phyloP scores from a whole-genome alignment of 2,888 invertebrate species.

The Coronaproctus castanopsis region DNA sequence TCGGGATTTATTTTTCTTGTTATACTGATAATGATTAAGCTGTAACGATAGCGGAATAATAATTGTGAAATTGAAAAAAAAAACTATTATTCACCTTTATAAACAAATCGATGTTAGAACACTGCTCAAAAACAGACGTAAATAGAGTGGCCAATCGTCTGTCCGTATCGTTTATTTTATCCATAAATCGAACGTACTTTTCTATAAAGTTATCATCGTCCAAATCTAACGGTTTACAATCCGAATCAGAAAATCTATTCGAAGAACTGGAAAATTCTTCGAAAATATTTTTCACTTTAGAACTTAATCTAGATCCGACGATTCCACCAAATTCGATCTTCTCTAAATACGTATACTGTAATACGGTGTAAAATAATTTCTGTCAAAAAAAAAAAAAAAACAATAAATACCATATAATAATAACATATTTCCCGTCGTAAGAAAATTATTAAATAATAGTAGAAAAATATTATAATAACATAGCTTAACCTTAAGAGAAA shows the following conservation, averaged over 20 bases:
- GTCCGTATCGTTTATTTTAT: constrained; percentile 47
- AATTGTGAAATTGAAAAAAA: not conserved
- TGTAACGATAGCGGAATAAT: too few relatives aligned
- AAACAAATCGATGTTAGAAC: constrained; percentile 39
- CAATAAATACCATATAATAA: not conserved
- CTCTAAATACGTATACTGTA: constrained; percentile 60
- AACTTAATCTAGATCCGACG: constrained; percentile 38
- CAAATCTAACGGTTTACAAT: constrained; percentile 54
- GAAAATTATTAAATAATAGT: too few relatives aligned
- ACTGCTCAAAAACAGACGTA: constrained; percentile 60
- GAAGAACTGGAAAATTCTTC: constrained; percentile 27
- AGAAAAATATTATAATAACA: too few relatives aligned
- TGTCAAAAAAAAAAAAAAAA: not conserved
- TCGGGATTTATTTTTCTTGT: too few relatives aligned
- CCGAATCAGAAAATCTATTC: constrained; percentile 29
- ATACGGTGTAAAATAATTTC: constrained; percentile 9
- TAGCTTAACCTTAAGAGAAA: too few relatives aligned
- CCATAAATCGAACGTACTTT: constrained; percentile 42
- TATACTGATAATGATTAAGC: too few relatives aligned
- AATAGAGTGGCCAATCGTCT: constrained; percentile 57
- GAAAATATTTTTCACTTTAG: constrained; percentile 28
- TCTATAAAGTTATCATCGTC: constrained; percentile 41
- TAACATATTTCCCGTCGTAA: too few relatives aligned
- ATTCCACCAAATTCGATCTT: constrained; percentile 59
- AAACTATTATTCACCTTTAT: constrained; percentile 33